These are phyloP conservation scores for Danio jaintianensis DNA, from an alignment of 2,797 vertebrate species.

Conservation along the genomic window DNA sequence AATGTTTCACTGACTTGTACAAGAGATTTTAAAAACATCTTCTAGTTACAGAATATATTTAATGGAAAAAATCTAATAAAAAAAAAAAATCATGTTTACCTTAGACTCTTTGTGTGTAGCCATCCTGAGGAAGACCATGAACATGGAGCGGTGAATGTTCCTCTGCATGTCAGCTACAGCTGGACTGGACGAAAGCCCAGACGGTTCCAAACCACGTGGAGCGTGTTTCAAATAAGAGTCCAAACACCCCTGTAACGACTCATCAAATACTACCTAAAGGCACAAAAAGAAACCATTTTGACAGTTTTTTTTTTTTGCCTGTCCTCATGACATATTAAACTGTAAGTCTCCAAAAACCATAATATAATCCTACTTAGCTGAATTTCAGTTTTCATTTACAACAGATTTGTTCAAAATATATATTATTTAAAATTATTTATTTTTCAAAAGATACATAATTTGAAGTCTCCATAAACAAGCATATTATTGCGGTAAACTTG, in stretches of 20 bases:
- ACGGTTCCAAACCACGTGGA: slow-evolving; percentile 84
- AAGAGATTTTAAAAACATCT: not conserved
- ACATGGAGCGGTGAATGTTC: slow-evolving; percentile 82
- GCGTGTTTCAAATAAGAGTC: slow-evolving; percentile 89
- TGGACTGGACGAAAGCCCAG: slow-evolving; percentile 69
- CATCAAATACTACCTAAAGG: slow-evolving; percentile 91
- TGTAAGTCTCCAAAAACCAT: not conserved
- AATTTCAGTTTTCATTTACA: not conserved
- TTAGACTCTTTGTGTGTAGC: slow-evolving; percentile 97
- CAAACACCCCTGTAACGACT: slow-evolving; percentile 90
- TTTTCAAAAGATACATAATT: no score
- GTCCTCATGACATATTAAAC: no score
- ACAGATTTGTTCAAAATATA: not conserved
- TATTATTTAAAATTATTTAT: no score
- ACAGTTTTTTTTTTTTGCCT: not conserved
- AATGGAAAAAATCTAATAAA: not conserved
- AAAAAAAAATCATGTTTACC: slow-evolving; percentile 75
- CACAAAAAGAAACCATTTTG: not conserved
- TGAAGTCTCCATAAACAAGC: no score
- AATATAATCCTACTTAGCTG: not conserved
- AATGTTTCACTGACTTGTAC: no score
- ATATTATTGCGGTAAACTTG: no score
- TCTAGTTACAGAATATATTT: not conserved
- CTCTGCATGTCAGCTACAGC: slow-evolving; percentile 83
- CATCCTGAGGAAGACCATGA: slow-evolving; percentile 94